Base-by-base conservation (phyloP, 92 coral and sea anemone genomes). In the Parazoanthus darwini region DNA sequence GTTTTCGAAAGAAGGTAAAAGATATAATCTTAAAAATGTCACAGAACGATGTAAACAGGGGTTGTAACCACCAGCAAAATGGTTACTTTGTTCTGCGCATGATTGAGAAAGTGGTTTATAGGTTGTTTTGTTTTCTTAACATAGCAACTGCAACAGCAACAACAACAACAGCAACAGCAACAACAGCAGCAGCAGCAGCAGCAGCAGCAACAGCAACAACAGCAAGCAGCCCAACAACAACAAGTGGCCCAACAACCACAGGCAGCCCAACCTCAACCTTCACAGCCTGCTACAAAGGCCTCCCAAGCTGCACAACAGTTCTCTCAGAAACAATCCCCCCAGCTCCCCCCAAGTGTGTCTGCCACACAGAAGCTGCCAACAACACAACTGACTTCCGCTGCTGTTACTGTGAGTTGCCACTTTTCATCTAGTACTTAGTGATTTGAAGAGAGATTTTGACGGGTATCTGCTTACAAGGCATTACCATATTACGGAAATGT, bases 161-260 rank as follows among this genome's bases (percentile, higher is more conserved):
- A 51, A 13, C 58, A 51, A 3, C 58, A 51, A 8, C 58, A 54
- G 0, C 51, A 46, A 4, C 51, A 46, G 11, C 51, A 46, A 3
- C 51, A 46, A 3, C 51, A 46, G 4, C 51, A 46, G 4, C 51
- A 46, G 7, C 51, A 46, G 7, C 43, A 23, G n/a, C 93, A 91
- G 56, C 93, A 92, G n/a, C 96, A 93, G 15, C 95, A 93, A 23
- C 96, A 91, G 1, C 90, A 87, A n/a, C 95, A 90, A 25, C 94
- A 92, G 48, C 93, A 91, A 73, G 66, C 91, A 15, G 77, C 83
- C 16, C 59, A 54, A 54, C 59, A 54, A 54, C 92, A 86, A 74
- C 92, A 80, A 66, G 72, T 86, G 8, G 68, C 86, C 50, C 94
- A 82, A 37, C 88, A 86, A 78, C 74, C 88, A 50, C 91, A 88